Evolutionary conservation across 2,797 vertebrate genomes (phyloP), one percentile per base, ranked within the genome.

Genomic region (Danio choprae): DNA sequence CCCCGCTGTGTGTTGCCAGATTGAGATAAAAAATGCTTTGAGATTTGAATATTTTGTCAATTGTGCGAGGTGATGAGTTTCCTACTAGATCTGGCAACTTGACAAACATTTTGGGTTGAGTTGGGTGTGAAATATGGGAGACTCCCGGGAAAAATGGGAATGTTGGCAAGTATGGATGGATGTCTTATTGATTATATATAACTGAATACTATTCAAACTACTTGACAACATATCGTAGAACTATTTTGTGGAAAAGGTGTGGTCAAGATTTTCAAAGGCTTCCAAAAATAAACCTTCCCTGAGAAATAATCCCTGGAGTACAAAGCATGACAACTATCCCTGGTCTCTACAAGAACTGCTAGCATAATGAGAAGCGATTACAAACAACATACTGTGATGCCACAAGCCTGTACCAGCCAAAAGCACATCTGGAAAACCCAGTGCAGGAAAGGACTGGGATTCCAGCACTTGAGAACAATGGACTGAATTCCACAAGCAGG

Each of bases 391-490:
- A 44, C 9, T n/a, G 40, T 67, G 13, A 81, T 75, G 79, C 55
- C 79, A 65, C 13, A 20, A 18, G 12, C 51, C 43, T 59, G 56
- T 79, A 18, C 72, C 70, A 76, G 18, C 20, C 20, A 76, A 71
- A 20, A 10, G n/a, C 43, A 84, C 82, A 85, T 88, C 82, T 86
- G 84, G 81, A 84, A 72, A 84, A 82, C 41, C 2, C 41, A 64
- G 77, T n/a, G 48, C 60, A 64, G 53, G 18, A 82, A 74, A 63
- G 41, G 75, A 83, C 63, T 71, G 20, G 81, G 84, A 90, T 86
- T 86, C 86, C 58, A 88, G 58, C 72, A 72, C 86, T 88, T 20
- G 84, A 90, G 89, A 90, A 91, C 91, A 92, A 93, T 91, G 85
- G 89, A 89, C 83, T 56, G 83, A 88, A 77, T 78, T 86, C 76